Base-by-base conservation (phyloP, 2,113 vertebrate species). In the Forbesichthys papilliferus region DNA sequence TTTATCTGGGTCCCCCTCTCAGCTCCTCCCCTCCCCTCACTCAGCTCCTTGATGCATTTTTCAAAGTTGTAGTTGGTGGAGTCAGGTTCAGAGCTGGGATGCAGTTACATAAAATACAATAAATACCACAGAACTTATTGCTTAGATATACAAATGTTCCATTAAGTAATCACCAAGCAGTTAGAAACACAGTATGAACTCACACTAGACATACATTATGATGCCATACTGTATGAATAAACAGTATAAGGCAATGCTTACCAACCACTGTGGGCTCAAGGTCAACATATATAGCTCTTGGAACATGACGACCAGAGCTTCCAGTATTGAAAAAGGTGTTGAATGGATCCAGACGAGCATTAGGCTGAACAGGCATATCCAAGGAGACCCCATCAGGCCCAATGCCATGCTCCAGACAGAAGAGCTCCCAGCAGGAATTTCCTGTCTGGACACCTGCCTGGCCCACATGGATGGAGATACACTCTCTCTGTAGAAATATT, bases 341-440 rank as follows among this genome's bases (percentile, higher is more conserved):
- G 75, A 91, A 91, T 0, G 87, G 79, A 67, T 91, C 87, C 34
- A 89, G 80, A 4, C 79, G 79, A 36, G 69, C 81, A 69, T 86
- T 78, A 0, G 49, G 27, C 46, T 61, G 52, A 0, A 60, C 55
- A n/a, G 70, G 68, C 42, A 48, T 47, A 3, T 86, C 61, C 0
- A 91, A 83, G 18, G 93, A 71, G 68, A 83, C 69, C 0, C 95
- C 95, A 0, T 95, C 93, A 0, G 91, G 91, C 33, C 88, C 92
- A 69, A 97, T 89, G 7, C 93, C 94, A 0, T 97, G 95, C 79
- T 97, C 95, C 3, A 96, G 91, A 86, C 95, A 96, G 67, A 95
- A 95, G 4, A 96, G 92, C 77, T 95, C 95, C 94, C 95, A 96
- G 79, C 94, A 96, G 64, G 94, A 92, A 0, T 95, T 94, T 57